Evolutionary conservation across 1,140 invertebrate species (phyloP), one percentile per base, ranked within the genome.

Genomic region (Drosophila sturtevanti): DNA sequence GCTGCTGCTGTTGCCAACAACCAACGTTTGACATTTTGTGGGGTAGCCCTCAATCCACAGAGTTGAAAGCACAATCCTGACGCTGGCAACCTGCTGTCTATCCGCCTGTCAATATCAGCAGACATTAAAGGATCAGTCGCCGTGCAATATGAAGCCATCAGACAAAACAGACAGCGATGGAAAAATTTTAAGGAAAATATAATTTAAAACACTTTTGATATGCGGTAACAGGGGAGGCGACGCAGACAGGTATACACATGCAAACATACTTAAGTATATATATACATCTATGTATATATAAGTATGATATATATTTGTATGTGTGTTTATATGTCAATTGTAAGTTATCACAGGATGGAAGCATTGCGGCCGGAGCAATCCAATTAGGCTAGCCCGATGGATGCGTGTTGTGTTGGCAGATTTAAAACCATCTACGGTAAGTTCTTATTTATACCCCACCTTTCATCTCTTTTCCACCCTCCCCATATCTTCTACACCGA

Each of bases 101-200:
- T 86, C 82, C 41, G 22, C 34, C 84, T 89, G 82, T 86, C 82
- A 86, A 86, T 86, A 87, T 87, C 72, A 76, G 58, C 2, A 69
- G 62, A 62, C 63, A 54, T 51, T 68, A 78, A 78, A 76, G 75
- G 75, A 77, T 68, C 72, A 68, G 58, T 59, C 27, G 18, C 11
- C 16, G 16, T 56, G 44, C 56, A 60, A 22, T 71, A 77, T 72
- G 51, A 79, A 77, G 59, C 52, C 66, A 74, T 72, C 68, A 76
- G 63, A 60, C 44, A 63, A 44, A 16, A 44, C 41, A 48, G 65
- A 31, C 38, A 54, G 48, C 78, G 67, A 63, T 48, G 54, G 16
- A 75, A 69, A 79, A 69, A 76, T 79, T 87, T 87, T 62, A 81
- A 64, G 76, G 56, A 65, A 76, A 87, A 82, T 77, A 87, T 79